Evolutionary conservation across 2,888 invertebrate genomes (phyloP).

Genomic region (Eilema sororculum): DNA sequence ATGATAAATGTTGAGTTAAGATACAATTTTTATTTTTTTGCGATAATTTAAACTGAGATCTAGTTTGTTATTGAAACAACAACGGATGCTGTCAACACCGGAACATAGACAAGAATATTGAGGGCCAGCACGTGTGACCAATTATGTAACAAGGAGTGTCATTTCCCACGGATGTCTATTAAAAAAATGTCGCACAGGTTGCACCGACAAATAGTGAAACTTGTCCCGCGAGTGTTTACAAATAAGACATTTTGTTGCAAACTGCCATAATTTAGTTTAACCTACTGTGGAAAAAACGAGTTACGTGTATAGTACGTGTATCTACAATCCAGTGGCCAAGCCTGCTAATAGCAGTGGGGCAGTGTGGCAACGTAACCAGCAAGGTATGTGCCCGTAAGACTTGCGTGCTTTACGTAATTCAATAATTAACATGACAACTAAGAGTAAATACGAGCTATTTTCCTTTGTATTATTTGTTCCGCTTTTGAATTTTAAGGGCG

Average conservation of each 20-base stretch:
- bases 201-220: conserved; percentile 42
- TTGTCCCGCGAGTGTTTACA: conserved; percentile 58
- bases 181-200: conserved; percentile 27
- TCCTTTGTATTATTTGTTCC: conserved; percentile 72
- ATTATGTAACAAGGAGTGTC: conserved; percentile 2
- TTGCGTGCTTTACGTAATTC: conserved; percentile 77
- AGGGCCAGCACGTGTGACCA: not conserved
- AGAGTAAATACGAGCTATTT: conserved; percentile 63
- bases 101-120: not conserved
- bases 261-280: conserved; percentile 59
- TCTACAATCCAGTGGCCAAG: conserved; percentile 52
- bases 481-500: conserved; percentile 77
- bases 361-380: conserved; percentile 66
- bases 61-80: not conserved
- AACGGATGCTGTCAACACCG: not conserved
- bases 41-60: too few relatives aligned
- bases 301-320: conserved; percentile 62
- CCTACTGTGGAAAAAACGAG: conserved; percentile 68
- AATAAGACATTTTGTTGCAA: conserved; percentile 63
- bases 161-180: conserved; percentile 24
- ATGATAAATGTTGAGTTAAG: too few relatives aligned
- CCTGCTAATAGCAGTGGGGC: conserved; percentile 64
- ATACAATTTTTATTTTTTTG: too few relatives aligned
- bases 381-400: conserved; percentile 59
- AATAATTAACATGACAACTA: conserved; percentile 71